phyloP scores from a whole-genome alignment of 2,113 vertebrate genomes.

The Hippotragus niger region DNA sequence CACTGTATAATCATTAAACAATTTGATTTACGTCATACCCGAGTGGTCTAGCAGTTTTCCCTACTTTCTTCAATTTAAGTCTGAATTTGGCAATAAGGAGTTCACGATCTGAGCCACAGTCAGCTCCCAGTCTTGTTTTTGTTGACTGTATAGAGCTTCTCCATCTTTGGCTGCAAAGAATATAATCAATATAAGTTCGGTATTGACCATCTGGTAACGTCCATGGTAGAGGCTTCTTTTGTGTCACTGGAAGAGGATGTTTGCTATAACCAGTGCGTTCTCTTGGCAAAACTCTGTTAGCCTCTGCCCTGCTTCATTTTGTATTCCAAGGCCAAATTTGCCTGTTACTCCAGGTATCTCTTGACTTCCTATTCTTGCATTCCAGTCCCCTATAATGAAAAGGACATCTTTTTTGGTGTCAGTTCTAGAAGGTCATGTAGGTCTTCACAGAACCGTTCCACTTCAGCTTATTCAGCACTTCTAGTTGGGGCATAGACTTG shows the following conservation, averaged over 20 bases:
- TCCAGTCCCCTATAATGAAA: not conserved
- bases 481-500: not conserved
- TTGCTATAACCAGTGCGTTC: not conserved
- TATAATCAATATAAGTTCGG: not conserved
- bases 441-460: not conserved
- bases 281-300: not conserved
- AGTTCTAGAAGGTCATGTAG: not conserved
- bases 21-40: not conserved
- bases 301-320: not conserved
- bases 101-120: not conserved
- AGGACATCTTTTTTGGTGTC: not conserved
- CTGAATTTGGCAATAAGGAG: not conserved
- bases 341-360: not conserved
- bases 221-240: not conserved
- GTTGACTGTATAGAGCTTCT: not conserved
- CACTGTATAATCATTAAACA: not conserved
- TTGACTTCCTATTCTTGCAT: not conserved
- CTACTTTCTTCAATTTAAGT: not conserved
- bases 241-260: not conserved
- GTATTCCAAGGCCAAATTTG: not conserved
- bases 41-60: not conserved
- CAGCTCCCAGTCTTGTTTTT: not conserved
- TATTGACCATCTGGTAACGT: not conserved
- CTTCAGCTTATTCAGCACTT: not conserved
- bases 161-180: not conserved